phyloP scores from a whole-genome alignment of 2,888 invertebrate genomes.

The Caenorhabditis sp. region DNA sequence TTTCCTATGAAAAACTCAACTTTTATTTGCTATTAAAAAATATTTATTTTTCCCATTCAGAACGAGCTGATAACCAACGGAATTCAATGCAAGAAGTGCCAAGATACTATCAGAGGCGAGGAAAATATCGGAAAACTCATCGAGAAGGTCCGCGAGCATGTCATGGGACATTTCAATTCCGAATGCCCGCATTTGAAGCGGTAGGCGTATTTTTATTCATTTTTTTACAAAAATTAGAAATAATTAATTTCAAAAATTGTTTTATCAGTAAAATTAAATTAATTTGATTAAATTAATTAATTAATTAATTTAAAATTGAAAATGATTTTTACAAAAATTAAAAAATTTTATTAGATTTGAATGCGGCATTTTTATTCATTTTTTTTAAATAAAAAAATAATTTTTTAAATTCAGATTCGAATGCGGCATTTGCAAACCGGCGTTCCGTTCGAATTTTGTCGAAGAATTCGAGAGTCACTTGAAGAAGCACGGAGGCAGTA shows the following conservation, averaged over 20 bases:
- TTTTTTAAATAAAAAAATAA: too few species aligned
- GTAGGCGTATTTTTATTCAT: too few species aligned
- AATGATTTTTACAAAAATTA: too few species aligned
- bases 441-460: slow-evolving; percentile 30
- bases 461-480: slow-evolving; percentile 47
- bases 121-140: slow-evolving; percentile 18
- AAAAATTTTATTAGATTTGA: too few species aligned
- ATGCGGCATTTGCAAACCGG: slow-evolving; percentile 14
- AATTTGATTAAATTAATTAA: too few species aligned
- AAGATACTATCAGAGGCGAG: background rate
- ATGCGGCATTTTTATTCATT: too few species aligned
- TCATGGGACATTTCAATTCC: slow-evolving; percentile 28
- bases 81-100: slow-evolving; percentile 41
- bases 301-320: too few species aligned
- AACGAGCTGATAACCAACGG: slow-evolving; percentile 54
- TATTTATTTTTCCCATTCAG: slow-evolving; percentile 10
- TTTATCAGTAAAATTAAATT: background rate
- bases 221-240: background rate
- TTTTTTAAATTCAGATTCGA: slow-evolving; percentile 20
- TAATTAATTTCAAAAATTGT: background rate
- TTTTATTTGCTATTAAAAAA: too few species aligned
- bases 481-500: slow-evolving; percentile 17
- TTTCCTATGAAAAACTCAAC: too few species aligned
- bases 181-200: slow-evolving; percentile 22
- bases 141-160: slow-evolving; percentile 29